phyloP scores from a whole-genome alignment of 2,113 vertebrate genomes.

The Salvelinus fontinalis region DNA sequence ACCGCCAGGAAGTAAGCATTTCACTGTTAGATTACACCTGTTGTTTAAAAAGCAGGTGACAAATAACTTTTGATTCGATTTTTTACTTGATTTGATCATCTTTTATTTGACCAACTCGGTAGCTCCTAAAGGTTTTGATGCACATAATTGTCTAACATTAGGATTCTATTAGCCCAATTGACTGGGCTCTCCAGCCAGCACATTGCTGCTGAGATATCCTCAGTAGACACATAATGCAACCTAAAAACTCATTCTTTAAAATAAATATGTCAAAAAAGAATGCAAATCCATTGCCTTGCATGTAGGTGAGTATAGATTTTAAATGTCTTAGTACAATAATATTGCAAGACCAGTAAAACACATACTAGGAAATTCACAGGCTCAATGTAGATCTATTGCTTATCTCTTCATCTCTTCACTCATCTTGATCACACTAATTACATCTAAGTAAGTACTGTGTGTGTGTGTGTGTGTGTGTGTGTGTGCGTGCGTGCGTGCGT shows the following conservation, averaged over 20 bases:
- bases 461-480: constrained; percentile 21
- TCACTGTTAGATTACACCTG: too few species aligned
- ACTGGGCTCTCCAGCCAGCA: constrained; percentile 34
- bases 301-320: too few species aligned
- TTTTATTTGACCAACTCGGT: constrained; percentile 71
- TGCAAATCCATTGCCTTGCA: too few species aligned
- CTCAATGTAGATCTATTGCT: neutral
- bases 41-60: too few species aligned
- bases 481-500: neutral
- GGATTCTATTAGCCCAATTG: constrained; percentile 62
- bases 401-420: constrained; percentile 2
- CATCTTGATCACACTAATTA: constrained; percentile 57
- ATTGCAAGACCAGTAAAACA: neutral
- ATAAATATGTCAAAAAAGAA: neutral
- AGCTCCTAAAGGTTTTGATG: constrained; percentile 68
- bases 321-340: too few species aligned
- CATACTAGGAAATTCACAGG: neutral
- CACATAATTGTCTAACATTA: constrained; percentile 65
- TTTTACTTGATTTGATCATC: constrained; percentile 65
- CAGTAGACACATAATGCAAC: neutral
- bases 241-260: neutral
- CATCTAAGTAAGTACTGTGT: constrained; percentile 26
- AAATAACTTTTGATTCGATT: too few species aligned
- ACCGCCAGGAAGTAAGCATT: too few species aligned
- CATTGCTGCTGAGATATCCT: constrained; percentile 36